Conservation (phyloP, 2,113 vertebrate species). For the Maccullochella peelii region DNA sequence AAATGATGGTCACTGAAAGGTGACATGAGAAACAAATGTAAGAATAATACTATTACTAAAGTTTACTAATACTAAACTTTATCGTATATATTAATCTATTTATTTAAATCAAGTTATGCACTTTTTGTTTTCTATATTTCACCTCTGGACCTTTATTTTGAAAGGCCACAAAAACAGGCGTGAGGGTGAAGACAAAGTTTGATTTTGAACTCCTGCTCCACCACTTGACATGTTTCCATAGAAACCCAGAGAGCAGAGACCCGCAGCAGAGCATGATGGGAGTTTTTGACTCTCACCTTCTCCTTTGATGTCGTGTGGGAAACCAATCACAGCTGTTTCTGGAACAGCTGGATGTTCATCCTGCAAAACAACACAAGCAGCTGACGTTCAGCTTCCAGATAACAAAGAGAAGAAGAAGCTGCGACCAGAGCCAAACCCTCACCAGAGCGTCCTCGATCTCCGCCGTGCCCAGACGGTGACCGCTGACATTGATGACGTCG, state of each 20-base stretch:
- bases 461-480: conserved; percentile 92
- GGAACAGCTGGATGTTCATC: conserved; percentile 92
- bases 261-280: conserved; percentile 25
- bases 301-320: conserved; percentile 91
- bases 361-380: conserved; percentile 66
- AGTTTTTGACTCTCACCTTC: conserved; percentile 85
- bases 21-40: no score
- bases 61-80: no score
- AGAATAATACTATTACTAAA: no score
- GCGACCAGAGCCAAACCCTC: conserved; percentile 24
- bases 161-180: not conserved
- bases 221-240: no score
- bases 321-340: conserved; percentile 92
- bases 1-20: no score
- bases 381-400: no score
- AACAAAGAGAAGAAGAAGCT: no score
- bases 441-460: conserved; percentile 96
- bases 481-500: conserved; percentile 93
- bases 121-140: no score
- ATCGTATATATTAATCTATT: no score
- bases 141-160: not conserved
- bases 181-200: no score
- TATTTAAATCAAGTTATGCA: no score
- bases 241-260: not conserved
- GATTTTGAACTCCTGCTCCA: no score